Conservation (phyloP, 2,113 vertebrate genomes). For the Dascyllus trimaculatus region DNA sequence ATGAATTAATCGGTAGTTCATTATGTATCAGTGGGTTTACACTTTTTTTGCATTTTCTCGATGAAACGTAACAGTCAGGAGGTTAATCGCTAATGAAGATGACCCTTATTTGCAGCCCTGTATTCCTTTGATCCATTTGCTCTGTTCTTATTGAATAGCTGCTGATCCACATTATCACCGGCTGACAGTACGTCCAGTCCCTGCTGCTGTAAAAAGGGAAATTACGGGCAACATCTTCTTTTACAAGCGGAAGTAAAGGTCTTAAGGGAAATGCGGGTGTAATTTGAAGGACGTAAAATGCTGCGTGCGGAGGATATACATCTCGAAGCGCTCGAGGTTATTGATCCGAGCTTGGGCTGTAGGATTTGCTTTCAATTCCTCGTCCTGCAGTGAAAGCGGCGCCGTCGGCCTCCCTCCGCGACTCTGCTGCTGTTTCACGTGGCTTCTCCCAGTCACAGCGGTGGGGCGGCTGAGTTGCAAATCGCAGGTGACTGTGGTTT, state of each 20-base stretch:
- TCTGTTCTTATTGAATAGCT: background rate
- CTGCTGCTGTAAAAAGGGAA: slow-evolving; percentile 21
- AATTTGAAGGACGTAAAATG: slow-evolving; percentile 14
- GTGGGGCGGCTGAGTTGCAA: background rate
- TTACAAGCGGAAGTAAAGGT: slow-evolving; percentile 18
- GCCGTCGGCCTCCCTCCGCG: background rate
- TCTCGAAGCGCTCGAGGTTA: background rate
- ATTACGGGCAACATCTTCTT: background rate
- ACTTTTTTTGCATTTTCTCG: no score
- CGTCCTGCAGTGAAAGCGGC: background rate
- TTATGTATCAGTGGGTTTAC: background rate
- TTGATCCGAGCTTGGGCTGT: background rate
- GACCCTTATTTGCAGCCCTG: background rate
- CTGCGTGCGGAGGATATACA: background rate
- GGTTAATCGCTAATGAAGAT: background rate
- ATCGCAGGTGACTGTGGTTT: slow-evolving; percentile 15
- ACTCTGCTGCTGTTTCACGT: background rate
- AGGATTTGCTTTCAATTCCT: background rate
- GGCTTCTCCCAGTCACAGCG: background rate
- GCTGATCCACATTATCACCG: background rate
- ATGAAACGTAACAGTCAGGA: no score
- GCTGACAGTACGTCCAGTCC: background rate
- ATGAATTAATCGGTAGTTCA: background rate
- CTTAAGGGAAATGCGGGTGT: slow-evolving; percentile 3
- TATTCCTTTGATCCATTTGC: background rate